These are phyloP conservation scores for Cyprinodon brontotheroides DNA, from an alignment of 2,113 vertebrate genomes.

Conservation along the genomic window DNA sequence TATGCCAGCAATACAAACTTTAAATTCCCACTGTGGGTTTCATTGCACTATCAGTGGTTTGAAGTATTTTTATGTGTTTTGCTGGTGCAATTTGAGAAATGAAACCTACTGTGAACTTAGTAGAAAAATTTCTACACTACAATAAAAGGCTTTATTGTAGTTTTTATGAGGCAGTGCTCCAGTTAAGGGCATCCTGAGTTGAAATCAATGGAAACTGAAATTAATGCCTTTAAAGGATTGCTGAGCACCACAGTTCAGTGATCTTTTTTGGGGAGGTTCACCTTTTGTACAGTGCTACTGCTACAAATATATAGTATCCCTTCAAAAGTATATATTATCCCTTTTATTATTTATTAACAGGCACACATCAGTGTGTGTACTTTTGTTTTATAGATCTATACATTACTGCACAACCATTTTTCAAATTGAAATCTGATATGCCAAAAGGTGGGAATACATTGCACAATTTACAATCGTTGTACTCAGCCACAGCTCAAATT, in stretches of 20 bases:
- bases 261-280: too few relatives aligned
- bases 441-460: too few relatives aligned
- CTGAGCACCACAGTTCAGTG: background rate
- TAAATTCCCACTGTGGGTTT: slow-evolving; percentile 21
- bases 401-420: background rate
- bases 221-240: background rate
- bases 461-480: too few relatives aligned
- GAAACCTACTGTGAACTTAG: background rate
- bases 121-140: background rate
- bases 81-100: background rate
- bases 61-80: slow-evolving; percentile 15
- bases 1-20: slow-evolving; percentile 40
- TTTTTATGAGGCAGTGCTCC: background rate
- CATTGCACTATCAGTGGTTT: background rate
- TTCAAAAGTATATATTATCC: background rate
- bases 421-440: too few relatives aligned
- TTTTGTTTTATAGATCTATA: background rate
- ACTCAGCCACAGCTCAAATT: too few relatives aligned
- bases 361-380: background rate
- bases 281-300: background rate
- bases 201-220: background rate
- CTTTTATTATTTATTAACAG: background rate
- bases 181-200: background rate
- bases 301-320: background rate
- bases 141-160: background rate